Percentiles rank a stretch among this genome's conserved stretches.
These are phyloP conservation scores for Casuarius casuarius DNA, from an alignment of 2,113 vertebrate genomes.

Conservation along the genomic window DNA sequence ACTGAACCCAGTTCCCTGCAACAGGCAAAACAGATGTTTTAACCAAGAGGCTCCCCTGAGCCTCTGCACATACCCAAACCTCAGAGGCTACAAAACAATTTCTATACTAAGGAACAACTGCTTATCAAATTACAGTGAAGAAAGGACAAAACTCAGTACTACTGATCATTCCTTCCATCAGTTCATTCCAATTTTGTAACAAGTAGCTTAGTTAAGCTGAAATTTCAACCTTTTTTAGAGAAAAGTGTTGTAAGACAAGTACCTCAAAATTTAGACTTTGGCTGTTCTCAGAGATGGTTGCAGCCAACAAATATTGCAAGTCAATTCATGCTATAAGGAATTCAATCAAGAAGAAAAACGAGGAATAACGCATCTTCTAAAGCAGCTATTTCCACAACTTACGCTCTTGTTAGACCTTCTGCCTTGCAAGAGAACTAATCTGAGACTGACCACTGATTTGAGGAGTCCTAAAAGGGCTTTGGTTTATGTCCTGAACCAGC, in stretches of 20 bases:
- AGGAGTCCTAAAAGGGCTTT: background rate
- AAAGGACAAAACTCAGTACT: background rate
- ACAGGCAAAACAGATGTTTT: background rate
- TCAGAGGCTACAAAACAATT: background rate
- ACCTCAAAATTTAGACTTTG: background rate
- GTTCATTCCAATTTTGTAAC: background rate
- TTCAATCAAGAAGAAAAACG: background rate
- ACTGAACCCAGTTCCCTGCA: background rate
- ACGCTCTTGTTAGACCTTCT: background rate
- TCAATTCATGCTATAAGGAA: fast-evolving
- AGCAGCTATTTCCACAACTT: background rate
- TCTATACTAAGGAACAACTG: background rate
- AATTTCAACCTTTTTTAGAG: background rate
- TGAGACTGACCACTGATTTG: fast-evolving
- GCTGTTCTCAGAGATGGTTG: background rate
- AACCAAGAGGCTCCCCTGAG: background rate
- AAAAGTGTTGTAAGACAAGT: background rate
- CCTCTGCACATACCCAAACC: background rate
- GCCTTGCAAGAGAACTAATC: background rate
- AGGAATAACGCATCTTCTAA: fast-evolving
- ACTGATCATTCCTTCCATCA: background rate
- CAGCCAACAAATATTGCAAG: background rate
- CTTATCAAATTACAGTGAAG: background rate
- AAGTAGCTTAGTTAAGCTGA: background rate
- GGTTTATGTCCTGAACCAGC: background rate